Base-by-base conservation (phyloP, 2,888 invertebrate species). In the Pardosa pseudoannulata region DNA sequence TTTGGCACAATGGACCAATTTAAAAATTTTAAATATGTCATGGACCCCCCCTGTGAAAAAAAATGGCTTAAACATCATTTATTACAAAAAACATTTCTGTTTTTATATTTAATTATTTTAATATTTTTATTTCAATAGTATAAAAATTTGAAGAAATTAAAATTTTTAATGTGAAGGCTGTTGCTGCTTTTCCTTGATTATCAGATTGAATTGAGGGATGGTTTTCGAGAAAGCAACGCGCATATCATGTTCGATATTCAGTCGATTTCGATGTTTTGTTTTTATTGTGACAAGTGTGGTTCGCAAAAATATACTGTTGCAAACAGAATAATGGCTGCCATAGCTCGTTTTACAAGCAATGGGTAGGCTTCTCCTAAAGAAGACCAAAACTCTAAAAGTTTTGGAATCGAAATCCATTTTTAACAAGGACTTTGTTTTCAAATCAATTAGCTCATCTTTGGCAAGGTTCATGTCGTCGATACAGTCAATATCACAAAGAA, bases 131-230 rank as follows among this genome's bases (percentile, higher is more conserved):
- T n/a, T n/a, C n/a, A n/a, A n/a, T n/a, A n/a, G n/a, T n/a, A n/a
- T n/a, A 74, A 74, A 74, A 74, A 74, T 62, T 74, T 74, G 74
- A 74, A 74, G 74, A 74, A 74, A 74, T 62, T 74, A 74, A 74
- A 74, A 74, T 74, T 62, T 74, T 74, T 74, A 62, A 62, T 74
- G 74, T 62, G 74, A 62, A 74, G 64, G 74, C 74, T 74, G 74
- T 74, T 74, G 74, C 74, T 74, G 62, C 62, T 74, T 74, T 74
- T 74, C 74, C 74, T 74, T 74, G 74, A 74, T 74, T 74, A 74
- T 62, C 36, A 62, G 74, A 74, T 74, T 74, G 74, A 74, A 74
- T 74, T 74, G 74, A 74, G 74, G 74, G 74, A 74, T 62, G 74
- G 74, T 74, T 74, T 74, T 74, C 74, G 74, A 74, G 1, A 75